Conservation (phyloP, 2,113 vertebrate genomes). For the Pterocles gutturalis region DNA sequence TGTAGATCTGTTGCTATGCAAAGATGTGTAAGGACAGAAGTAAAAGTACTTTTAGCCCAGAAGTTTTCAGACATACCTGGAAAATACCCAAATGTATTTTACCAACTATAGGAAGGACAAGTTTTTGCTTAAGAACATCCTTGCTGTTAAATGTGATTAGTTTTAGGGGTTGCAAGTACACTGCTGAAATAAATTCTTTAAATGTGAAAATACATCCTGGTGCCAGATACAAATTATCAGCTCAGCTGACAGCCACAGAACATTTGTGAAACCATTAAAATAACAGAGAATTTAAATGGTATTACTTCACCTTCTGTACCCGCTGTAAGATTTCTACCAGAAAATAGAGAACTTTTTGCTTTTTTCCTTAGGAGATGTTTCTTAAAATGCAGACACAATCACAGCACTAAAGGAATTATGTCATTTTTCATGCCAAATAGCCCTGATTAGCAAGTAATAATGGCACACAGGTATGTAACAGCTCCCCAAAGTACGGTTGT, state of each 20-base stretch:
- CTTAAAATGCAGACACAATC: neutral
- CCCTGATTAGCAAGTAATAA: neutral
- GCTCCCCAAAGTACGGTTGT: neutral
- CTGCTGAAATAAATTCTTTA: conserved; percentile 24
- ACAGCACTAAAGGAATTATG: neutral
- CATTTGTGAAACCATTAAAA: neutral
- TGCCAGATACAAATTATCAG: conserved; percentile 33
- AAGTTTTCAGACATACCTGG: conserved; percentile 53
- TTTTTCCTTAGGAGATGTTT: neutral
- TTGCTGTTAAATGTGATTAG: conserved; percentile 26
- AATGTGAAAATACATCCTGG: neutral
- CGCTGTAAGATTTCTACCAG: neutral
- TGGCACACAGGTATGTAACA: neutral
- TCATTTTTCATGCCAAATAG: neutral
- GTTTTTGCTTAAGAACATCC: neutral
- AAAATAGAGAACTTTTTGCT: neutral
- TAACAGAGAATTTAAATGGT: neutral
- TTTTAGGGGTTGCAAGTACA: conserved; percentile 19
- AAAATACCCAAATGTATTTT: conserved; percentile 52
- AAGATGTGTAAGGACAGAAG: conserved; percentile 35
- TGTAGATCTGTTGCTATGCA: conserved; percentile 23
- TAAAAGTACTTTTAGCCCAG: conserved; percentile 18
- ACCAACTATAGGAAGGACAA: conserved; percentile 39
- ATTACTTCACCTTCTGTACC: neutral
- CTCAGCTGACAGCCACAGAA: neutral